Conservation (phyloP, 2,797 vertebrate genomes). For the Geranospiza caerulescens region DNA sequence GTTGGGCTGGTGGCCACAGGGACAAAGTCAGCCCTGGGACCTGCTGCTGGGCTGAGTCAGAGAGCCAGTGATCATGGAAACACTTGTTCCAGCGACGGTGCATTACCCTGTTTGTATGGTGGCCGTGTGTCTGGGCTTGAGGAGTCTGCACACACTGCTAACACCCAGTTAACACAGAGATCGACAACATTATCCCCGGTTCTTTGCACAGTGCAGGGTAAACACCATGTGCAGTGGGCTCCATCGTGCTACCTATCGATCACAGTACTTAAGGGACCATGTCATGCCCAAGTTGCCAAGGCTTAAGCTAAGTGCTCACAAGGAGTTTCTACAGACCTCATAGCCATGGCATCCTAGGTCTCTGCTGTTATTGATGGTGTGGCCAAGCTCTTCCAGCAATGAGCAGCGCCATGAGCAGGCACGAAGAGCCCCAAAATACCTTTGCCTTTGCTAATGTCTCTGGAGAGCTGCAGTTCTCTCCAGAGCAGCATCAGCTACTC, state of each 20-base stretch:
- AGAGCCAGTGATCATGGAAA: not conserved
- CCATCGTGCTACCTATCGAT: not conserved
- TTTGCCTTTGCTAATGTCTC: not conserved
- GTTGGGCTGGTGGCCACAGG: not conserved
- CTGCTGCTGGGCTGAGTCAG: not conserved
- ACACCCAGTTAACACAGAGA: not conserved
- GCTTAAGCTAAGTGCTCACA: not conserved
- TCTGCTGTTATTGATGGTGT: not conserved
- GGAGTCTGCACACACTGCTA: not conserved
- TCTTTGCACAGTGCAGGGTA: not conserved
- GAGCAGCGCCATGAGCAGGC: not conserved
- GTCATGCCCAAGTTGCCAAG: not conserved
- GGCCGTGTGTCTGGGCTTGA: not conserved
- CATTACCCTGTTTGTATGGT: not conserved
- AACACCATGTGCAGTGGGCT: fast-evolving
- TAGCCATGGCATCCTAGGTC: not conserved
- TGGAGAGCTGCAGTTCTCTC: not conserved
- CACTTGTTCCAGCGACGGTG: not conserved
- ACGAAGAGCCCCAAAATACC: not conserved
- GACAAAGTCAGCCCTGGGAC: not conserved
- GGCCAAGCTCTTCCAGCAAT: not conserved
- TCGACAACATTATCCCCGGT: not conserved
- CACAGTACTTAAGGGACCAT: not conserved
- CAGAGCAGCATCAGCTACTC: not conserved
- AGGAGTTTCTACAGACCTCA: not conserved